phyloP scores from a whole-genome alignment of 2,888 invertebrate genomes.

The Heliconius charithonia region DNA sequence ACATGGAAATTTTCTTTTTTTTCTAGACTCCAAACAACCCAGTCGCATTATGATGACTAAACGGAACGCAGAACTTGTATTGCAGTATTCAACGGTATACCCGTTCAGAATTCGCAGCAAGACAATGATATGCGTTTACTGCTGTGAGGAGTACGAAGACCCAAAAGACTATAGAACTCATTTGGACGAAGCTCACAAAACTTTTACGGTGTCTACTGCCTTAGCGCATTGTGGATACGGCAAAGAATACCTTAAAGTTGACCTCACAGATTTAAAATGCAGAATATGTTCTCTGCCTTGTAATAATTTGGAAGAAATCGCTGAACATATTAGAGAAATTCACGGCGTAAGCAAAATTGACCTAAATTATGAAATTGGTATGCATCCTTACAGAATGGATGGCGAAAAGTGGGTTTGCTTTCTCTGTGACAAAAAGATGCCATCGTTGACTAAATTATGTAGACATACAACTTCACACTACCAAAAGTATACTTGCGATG shows the following conservation, averaged over 20 bases:
- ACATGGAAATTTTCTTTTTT: slow-evolving; percentile 63
- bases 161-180: slow-evolving; percentile 66
- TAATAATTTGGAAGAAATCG: slow-evolving; percentile 58
- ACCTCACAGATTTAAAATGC: slow-evolving; percentile 66
- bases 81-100: slow-evolving; percentile 71
- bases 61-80: slow-evolving; percentile 72
- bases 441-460: slow-evolving; percentile 64
- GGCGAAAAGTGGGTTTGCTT: slow-evolving; percentile 66
- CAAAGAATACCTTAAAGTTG: slow-evolving; percentile 71
- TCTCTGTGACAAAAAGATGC: slow-evolving; percentile 63
- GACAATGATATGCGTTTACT: slow-evolving; percentile 71
- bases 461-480: slow-evolving; percentile 73
- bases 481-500: slow-evolving; percentile 68
- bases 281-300: slow-evolving; percentile 60
- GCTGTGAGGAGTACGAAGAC: slow-evolving; percentile 67
- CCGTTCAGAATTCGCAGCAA: slow-evolving; percentile 72
- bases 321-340: slow-evolving; percentile 59
- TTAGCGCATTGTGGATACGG: slow-evolving; percentile 65
- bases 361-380: slow-evolving; percentile 60
- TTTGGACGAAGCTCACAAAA: slow-evolving; percentile 60
- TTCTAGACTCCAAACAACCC: slow-evolving; percentile 68
- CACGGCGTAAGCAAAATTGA: slow-evolving; percentile 61
- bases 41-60: slow-evolving; percentile 60
- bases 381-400: slow-evolving; percentile 69
- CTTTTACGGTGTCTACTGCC: slow-evolving; percentile 66